Percentiles rank a stretch among this genome's conserved stretches.
phyloP scores from a whole-genome alignment of 2,797 vertebrate genomes.

The Coregonus sp. region DNA sequence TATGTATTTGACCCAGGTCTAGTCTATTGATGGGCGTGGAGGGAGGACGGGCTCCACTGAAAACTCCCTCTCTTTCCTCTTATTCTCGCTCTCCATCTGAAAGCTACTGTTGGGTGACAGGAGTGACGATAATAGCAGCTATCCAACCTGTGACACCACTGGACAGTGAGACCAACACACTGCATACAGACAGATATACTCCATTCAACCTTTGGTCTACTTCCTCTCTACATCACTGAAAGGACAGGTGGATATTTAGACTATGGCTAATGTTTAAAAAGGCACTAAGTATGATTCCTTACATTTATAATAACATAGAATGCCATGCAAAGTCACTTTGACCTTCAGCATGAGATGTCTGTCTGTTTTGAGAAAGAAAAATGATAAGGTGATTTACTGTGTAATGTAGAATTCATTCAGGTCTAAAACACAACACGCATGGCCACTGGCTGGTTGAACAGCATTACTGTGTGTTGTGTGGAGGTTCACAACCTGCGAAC shows the following conservation, averaged over 20 bases:
- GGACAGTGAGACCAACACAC: background rate
- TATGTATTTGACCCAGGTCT: background rate
- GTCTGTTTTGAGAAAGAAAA: background rate
- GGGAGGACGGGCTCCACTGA: background rate
- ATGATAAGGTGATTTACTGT: background rate
- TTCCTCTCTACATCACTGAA: background rate
- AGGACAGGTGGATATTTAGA: background rate
- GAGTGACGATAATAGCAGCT: background rate
- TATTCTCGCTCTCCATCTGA: background rate
- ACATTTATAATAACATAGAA: background rate
- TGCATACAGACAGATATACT: background rate
- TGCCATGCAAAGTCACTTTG: background rate
- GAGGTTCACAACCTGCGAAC: background rate
- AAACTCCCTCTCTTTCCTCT: background rate
- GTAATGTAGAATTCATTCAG: background rate
- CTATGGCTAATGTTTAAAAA: background rate
- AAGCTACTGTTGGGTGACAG: background rate
- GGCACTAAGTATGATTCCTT: background rate
- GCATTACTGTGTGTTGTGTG: background rate
- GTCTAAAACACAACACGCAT: background rate
- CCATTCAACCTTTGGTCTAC: background rate
- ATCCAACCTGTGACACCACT: background rate
- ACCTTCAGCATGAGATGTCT: background rate
- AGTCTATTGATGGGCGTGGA: background rate
- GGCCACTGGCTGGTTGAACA: too few relatives aligned